Evolutionary conservation across 2,888 invertebrate species (phyloP), one percentile per base, ranked within the genome.

Genomic region (Phyllotreta cruciferae): DNA sequence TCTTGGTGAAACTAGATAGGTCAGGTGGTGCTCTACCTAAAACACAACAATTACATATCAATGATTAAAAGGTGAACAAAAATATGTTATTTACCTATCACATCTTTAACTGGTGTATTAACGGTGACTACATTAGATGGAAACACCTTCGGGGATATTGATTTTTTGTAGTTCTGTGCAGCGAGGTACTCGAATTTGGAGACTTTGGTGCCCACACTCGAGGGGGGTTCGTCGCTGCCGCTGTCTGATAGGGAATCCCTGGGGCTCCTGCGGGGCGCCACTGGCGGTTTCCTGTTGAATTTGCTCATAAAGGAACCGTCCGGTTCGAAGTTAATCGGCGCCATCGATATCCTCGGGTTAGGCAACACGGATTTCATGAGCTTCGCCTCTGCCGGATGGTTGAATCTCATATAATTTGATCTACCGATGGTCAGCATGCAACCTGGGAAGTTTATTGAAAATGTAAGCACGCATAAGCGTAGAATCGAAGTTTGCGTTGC

Each of bases 361-460:
- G 92, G 91, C 67, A 94, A 83, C 4, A 92, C 90, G 0, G 93
- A 91, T 80, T 92, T 93, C 86, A 94, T 91, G 73, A 93, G 85
- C 79, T 90, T 89, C 3, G 94, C 94, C 78, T 95, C 94, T 56
- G 91, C 91, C 0, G 96, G 96, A 80, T 95, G 93, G 82, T 96
- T 95, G 84, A 94, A 96, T 44, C 96, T 90, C 81, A 96, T 88
- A 82, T 93, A 94, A 81, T 93, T 94, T 56, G 95, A 93, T 54
- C 94, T 87, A 35, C 96, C 96, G 72, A 96, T 90, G 56, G 93
- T 94, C 68, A 96, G 83, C 92, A 94, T 95, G 78, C 93, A 93
- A 75, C 93, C 93, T 93, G 84, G 0, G 83, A 82, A 37, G 10
- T 24, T 24, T 24, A 24, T 24, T 4, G 24, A 24, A 24, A 24